A percentile compares a stretch with the other conserved stretches of the same genome.
Evolutionary conservation across 2,888 invertebrate genomes (phyloP).

Genomic region (Chydorus sphaericus): DNA sequence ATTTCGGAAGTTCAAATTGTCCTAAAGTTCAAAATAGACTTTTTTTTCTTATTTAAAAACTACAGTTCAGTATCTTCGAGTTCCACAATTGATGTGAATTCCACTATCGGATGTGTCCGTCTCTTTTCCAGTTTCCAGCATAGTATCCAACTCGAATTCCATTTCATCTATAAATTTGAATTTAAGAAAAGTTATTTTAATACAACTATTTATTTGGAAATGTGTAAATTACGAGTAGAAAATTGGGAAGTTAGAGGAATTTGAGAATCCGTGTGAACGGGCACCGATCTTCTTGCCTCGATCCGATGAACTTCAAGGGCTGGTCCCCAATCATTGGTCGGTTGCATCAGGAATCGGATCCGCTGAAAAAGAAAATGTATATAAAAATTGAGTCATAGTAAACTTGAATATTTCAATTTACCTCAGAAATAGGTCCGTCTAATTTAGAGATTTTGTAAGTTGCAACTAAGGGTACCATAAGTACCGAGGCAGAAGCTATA

Average conservation of each 20-base stretch:
- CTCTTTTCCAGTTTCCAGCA: no score
- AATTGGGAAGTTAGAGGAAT: slow-evolving; percentile 2
- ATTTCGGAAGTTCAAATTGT: no score
- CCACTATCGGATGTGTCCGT: no score
- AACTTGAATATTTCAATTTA: slow-evolving; percentile 19
- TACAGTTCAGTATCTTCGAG: no score
- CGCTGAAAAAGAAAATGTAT: slow-evolving; percentile 31
- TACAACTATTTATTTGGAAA: no score
- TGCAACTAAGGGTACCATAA: slow-evolving; percentile 40
- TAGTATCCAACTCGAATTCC: no score
- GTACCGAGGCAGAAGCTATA: slow-evolving; percentile 54
- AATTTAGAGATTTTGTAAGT: slow-evolving; percentile 19
- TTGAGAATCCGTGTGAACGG: slow-evolving; percentile 11
- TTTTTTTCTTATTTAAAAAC: no score
- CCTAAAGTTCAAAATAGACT: no score
- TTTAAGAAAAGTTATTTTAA: no score
- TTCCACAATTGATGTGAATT: no score
- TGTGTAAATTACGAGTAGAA: no score
- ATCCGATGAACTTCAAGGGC: slow-evolving; percentile 23
- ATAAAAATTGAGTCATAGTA: not conserved
- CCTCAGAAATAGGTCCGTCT: slow-evolving; percentile 25
- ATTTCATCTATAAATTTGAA: no score
- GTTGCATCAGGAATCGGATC: slow-evolving; percentile 45
- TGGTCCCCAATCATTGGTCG: slow-evolving; percentile 57
- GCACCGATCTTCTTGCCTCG: slow-evolving; percentile 6